Percentiles rank a stretch among this genome's conserved stretches.
phyloP scores from a whole-genome alignment of 2,888 invertebrate genomes.

The Nomada hirtipes region DNA sequence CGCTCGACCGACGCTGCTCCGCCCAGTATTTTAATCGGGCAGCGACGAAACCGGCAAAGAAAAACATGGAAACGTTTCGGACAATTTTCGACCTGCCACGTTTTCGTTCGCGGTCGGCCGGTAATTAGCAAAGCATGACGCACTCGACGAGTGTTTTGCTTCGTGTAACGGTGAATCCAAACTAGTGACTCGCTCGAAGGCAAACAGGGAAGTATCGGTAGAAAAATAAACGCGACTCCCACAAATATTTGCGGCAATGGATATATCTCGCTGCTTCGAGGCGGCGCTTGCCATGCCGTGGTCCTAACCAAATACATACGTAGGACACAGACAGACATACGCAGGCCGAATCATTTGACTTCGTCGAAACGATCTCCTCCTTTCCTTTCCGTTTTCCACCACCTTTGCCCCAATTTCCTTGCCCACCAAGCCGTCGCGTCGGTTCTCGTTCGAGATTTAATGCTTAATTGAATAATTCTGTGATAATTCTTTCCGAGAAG shows the following conservation, averaged over 20 bases:
- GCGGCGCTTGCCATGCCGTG: background rate
- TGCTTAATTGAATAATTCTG: no score
- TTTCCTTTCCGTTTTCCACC: no score
- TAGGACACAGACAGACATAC: no score
- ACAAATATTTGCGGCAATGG: conserved; percentile 52
- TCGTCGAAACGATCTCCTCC: background rate
- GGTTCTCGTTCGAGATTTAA: no score
- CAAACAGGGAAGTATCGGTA: conserved; percentile 50
- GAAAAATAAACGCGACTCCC: conserved; percentile 43
- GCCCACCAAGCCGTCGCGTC: no score
- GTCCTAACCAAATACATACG: conserved; percentile 44
- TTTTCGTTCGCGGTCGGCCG: conserved; percentile 6
- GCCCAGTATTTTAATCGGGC: background rate
- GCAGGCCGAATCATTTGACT: conserved; percentile 22
- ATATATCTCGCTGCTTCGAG: conserved; percentile 7
- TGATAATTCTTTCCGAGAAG: background rate
- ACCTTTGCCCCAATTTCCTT: background rate
- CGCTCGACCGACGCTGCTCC: no score
- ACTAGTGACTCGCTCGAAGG: conserved; percentile 31
- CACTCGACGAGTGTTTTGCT: conserved; percentile 44
- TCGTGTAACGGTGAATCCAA: conserved; percentile 58
- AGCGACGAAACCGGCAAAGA: no score
- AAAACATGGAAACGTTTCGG: background rate
- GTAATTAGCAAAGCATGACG: conserved; percentile 62
- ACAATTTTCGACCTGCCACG: background rate